Percentiles rank a stretch among this genome's conserved stretches.
These are phyloP conservation scores for Amyelois transitella DNA, from an alignment of 1,140 invertebrate species.

Conservation along the genomic window DNA sequence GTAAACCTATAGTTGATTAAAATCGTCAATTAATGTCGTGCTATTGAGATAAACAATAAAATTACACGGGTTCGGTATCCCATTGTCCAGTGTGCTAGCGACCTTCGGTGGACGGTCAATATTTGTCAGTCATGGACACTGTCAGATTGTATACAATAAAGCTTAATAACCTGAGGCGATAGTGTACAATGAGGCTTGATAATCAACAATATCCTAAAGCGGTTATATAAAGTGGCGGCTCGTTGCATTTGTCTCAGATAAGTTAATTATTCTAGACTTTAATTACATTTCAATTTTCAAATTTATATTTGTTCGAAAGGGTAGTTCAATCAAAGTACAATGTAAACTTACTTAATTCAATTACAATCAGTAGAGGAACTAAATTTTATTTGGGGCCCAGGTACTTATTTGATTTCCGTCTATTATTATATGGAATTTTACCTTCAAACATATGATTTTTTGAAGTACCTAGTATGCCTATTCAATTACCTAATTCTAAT, in stretches of 20 bases:
- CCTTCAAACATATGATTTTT: too few species aligned
- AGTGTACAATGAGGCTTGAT: background rate
- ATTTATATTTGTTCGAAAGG: too few species aligned
- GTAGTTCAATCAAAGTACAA: too few species aligned
- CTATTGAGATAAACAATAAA: background rate
- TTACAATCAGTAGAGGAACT: too few species aligned
- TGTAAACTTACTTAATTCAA: too few species aligned
- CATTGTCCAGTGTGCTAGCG: background rate
- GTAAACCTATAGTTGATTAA: background rate
- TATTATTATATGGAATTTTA: too few species aligned
- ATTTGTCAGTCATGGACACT: slow-evolving; percentile 6
- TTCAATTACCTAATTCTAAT: too few species aligned
- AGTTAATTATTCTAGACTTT: background rate
- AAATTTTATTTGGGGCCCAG: too few species aligned
- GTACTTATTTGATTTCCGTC: too few species aligned
- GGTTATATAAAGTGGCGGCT: background rate
- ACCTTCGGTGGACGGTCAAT: slow-evolving; percentile 2
- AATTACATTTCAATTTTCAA: too few species aligned
- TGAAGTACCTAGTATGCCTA: too few species aligned
- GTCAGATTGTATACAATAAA: background rate
- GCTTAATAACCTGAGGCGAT: background rate
- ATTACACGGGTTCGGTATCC: background rate
- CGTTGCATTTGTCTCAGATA: too few species aligned
- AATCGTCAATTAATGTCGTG: background rate
- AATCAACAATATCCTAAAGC: background rate